Evolutionary conservation across 2,113 vertebrate genomes (phyloP).

Genomic region (Psilopsiagon aymara): DNA sequence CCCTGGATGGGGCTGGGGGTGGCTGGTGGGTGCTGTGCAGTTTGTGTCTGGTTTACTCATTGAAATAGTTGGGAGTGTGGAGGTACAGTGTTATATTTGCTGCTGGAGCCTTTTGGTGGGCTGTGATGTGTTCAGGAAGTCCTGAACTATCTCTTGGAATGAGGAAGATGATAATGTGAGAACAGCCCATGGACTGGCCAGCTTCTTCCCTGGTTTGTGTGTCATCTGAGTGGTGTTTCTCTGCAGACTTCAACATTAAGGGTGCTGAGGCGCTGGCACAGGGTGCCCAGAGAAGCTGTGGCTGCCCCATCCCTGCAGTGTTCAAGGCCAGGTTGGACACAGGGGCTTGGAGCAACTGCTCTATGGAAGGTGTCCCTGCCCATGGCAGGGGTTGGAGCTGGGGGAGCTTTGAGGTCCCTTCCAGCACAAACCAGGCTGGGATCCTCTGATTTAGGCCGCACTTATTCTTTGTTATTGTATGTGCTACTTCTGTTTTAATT

Average conservation of each 20-base stretch:
- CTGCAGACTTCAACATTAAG: background rate
- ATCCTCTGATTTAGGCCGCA: background rate
- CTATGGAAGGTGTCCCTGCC: background rate
- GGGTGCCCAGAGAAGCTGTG: background rate
- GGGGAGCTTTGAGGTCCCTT: background rate
- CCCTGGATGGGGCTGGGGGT: background rate
- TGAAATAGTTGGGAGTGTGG: too few relatives aligned
- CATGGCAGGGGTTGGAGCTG: background rate
- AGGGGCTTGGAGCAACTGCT: background rate
- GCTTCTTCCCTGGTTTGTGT: rapidly evolving
- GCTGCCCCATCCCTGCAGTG: background rate
- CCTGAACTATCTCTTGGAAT: background rate
- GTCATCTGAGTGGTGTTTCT: rapidly evolving
- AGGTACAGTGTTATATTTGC: background rate
- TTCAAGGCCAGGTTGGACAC: background rate
- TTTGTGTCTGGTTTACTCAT: background rate
- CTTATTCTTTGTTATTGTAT: background rate
- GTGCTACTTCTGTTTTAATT: background rate
- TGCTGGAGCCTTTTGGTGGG: background rate
- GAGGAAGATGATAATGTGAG: background rate
- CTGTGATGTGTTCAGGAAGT: background rate
- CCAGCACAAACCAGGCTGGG: background rate
- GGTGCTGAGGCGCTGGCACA: background rate
- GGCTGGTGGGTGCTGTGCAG: background rate
- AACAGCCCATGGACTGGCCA: rapidly evolving